Base-by-base conservation (phyloP, 2,113 vertebrate species). In the Pelvicachromis taeniatus region DNA sequence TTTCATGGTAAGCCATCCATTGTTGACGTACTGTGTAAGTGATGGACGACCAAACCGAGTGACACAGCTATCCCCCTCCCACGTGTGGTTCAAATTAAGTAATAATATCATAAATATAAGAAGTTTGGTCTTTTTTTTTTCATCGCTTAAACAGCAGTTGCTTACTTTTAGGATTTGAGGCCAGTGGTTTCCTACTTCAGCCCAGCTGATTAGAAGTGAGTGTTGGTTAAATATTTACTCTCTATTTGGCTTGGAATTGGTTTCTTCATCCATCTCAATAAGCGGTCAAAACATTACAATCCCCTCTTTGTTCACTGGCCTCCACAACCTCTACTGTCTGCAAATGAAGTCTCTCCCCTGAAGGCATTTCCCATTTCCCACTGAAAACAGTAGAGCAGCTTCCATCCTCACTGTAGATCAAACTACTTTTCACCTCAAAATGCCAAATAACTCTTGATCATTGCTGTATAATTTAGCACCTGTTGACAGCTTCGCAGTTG, bases 191-290 rank as follows among this genome's bases (percentile, higher is more conserved):
- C 26, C 63, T 29, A 68, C 48, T 63, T 23, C 4, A n/a, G n/a
- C 65, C 54, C 9, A 70, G 14, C 26, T 65, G 59, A 45, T 70
- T 26, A 78, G 26, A 85, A 82, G 29, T 61, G 61, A 40, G 9
- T 54, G 55, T 45, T 73, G 31, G 54, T 38, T 78, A 78, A 88
- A 85, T 86, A 82, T 86, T 85, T 92, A 83, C 55, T 23, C 61
- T 78, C 54, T 82, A 11, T 86, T 68, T 81, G 54, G 42, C 5
- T 73, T 78, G 61, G 81, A 77, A n/a, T 9, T 3, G 9, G 33
- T 83, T 83, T 81, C 59, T 21, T 58, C 40, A 48, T 54, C 38
- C 17, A 61, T 42, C 42, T 80, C 19, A 70, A 19, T 21, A 78
- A 56, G 2, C 11, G 4, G 79, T 81, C 42, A 85, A 26, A 83